Percentiles rank a stretch among this genome's conserved stretches.
These are phyloP conservation scores for Platycnemis pennipes DNA, from an alignment of 2,888 invertebrate genomes.

Conservation along the genomic window DNA sequence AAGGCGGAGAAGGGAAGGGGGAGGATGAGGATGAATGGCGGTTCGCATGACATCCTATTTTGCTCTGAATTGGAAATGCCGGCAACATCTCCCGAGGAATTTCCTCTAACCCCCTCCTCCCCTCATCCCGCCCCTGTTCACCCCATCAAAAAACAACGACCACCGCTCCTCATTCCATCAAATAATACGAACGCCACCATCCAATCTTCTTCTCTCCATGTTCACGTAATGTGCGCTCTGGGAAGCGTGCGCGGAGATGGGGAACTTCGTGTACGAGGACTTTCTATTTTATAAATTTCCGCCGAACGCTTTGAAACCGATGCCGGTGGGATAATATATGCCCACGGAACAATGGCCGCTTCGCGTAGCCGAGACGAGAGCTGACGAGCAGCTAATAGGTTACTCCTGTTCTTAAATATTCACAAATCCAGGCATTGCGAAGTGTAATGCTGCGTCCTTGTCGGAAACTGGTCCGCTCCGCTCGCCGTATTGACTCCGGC, in stretches of 20 bases:
- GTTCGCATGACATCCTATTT: constrained; percentile 40
- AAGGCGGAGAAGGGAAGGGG: not conserved
- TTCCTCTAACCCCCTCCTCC: not conserved
- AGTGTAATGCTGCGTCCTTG: not conserved
- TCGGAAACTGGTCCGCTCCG: not conserved
- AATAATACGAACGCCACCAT: not conserved
- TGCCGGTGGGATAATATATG: not conserved
- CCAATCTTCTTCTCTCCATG: constrained; percentile 4
- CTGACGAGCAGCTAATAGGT: not conserved
- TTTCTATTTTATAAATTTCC: not conserved
- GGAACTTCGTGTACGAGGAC: not conserved
- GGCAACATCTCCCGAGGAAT: not conserved
- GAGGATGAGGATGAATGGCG: constrained; percentile 12
- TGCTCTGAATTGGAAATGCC: constrained; percentile 38
- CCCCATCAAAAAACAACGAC: too few species aligned
- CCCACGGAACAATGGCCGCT: not conserved
- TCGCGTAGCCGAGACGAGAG: not conserved
- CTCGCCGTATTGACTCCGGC: not conserved
- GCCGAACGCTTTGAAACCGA: not conserved
- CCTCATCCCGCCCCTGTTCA: too few species aligned
- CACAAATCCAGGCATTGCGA: not conserved
- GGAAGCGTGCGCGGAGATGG: not conserved
- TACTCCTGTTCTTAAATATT: constrained; percentile 19
- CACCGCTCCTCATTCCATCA: not conserved
- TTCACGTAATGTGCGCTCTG: not conserved